Conservation (phyloP, 2,888 invertebrate genomes). For the Pollenia labialis region DNA sequence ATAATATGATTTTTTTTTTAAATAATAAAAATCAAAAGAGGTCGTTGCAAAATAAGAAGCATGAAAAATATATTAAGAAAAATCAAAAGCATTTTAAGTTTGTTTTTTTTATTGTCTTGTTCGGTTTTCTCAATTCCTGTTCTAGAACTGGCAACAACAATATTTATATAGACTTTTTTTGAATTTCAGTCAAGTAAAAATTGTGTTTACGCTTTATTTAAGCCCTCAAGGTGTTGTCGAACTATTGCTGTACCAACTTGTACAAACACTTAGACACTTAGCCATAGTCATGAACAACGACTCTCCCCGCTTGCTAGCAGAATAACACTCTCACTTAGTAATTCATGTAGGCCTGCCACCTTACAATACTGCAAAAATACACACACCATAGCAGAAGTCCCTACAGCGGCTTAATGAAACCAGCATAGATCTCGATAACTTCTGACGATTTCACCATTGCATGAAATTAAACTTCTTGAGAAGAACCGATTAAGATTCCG, state of each 20-base stretch:
- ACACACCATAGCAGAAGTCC: background rate
- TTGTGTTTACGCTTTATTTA: conserved; percentile 54
- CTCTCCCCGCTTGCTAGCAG: conserved; percentile 33
- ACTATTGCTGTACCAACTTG: conserved; percentile 6
- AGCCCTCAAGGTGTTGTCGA: conserved; percentile 65
- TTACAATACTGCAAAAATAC: conserved; percentile 15
- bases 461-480: no score
- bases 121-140: background rate
- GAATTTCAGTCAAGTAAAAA: conserved; percentile 44
- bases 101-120: background rate
- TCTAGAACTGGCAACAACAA: conserved; percentile 42
- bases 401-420: conserved; percentile 12
- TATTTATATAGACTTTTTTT: conserved; percentile 17
- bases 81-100: conserved; percentile 38
- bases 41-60: conserved; percentile 25
- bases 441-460: no score
- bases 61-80: conserved; percentile 35
- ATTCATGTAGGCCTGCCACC: conserved; percentile 63
- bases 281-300: background rate
- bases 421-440: background rate
- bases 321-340: conserved; percentile 64
- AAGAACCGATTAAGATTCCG: no score
- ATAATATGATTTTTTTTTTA: conserved; percentile 24
- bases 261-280: background rate
- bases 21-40: conserved; percentile 21